Base-by-base conservation (phyloP, 2,797 vertebrate genomes). In the Sebastes variabilis region DNA sequence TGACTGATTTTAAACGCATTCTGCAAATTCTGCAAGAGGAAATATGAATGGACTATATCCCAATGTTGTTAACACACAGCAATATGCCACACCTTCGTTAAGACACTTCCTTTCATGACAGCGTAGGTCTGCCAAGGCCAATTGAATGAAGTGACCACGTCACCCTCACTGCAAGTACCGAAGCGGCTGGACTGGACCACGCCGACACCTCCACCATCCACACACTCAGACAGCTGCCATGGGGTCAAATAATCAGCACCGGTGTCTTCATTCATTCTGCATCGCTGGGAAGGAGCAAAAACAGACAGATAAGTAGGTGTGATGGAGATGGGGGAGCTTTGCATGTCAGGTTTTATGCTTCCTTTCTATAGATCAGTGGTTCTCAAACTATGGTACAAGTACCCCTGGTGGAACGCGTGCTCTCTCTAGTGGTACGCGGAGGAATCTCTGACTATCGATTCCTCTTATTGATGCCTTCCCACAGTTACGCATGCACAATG, bases 121-220 rank as follows among this genome's bases (percentile, higher is more conserved):
- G 94, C 95, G 1, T 66, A 87, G 4, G 97, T 98, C 93, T 99
- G 97, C 98, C 98, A 99, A 14, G 95, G 97, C 98, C 98, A 99
- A 82, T 24, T 96, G 79, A 99, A 97, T 6, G 94, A 97, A 16
- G 95, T 97, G 79, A 98, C 97, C 29, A 96, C 90, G 68, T 97
- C 96, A 20, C 97, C 97, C 75, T 92, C 78, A 1, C 73, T n/a
- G 14, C 94, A 86, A 5, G 83, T 32, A 0, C 72, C 25, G 29
- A 96, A 94, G 82, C 94, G 94, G 90, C 97, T 98, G 81, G 96
- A 95, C 84, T 98, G 95, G 5, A 99, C 95, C 72, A 97, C 73
- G 3, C 98, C 98, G 2, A 99, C 60, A 4, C 98, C 98, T 25
- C 97, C 97, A 8, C 98, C 98, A 4, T 98, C 97, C 70, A 94